Evolutionary conservation across 1,140 invertebrate species (phyloP).

Genomic region (Trichonephila inaurata): DNA sequence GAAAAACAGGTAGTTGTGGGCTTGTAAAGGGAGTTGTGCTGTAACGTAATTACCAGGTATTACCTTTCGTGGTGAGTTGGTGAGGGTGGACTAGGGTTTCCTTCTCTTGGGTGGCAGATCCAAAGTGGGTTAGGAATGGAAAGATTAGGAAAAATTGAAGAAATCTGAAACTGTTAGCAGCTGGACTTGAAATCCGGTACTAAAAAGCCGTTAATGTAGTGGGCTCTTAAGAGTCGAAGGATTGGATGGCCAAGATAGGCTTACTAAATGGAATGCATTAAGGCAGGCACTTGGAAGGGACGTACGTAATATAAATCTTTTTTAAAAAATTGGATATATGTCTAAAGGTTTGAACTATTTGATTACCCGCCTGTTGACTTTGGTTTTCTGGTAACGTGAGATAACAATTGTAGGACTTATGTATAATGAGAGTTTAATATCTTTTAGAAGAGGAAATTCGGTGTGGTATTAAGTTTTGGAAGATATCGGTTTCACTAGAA

Average conservation of each 20-base stretch:
- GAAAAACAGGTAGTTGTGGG: conserved; percentile 53
- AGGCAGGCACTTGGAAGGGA: not conserved
- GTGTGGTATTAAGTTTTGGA: no score
- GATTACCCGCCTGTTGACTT: not conserved
- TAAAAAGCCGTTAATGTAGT: conserved; percentile 44
- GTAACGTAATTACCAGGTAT: conserved; percentile 63
- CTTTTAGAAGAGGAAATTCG: not conserved
- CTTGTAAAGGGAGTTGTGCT: conserved; percentile 50
- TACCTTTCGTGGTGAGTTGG: conserved; percentile 5
- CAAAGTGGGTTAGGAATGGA: conserved; percentile 22
- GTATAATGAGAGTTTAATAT: not conserved
- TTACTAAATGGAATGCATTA: conserved; percentile 13
- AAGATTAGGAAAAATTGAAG: conserved; percentile 15
- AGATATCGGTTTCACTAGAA: not conserved
- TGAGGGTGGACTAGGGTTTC: not conserved
- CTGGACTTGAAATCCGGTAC: conserved; percentile 29
- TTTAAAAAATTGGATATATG: not conserved
- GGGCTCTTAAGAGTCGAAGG: not conserved
- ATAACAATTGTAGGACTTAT: not conserved
- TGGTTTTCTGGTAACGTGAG: not conserved
- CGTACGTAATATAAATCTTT: not conserved
- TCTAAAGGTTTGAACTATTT: not conserved
- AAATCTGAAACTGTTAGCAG: conserved; percentile 51
- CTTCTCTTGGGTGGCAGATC: conserved; percentile 32
- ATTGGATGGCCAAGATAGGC: not conserved